Percentiles rank a stretch among this genome's conserved stretches.
Conservation (phyloP, 2,797 vertebrate genomes). For the Champsocephalus gunnari region DNA sequence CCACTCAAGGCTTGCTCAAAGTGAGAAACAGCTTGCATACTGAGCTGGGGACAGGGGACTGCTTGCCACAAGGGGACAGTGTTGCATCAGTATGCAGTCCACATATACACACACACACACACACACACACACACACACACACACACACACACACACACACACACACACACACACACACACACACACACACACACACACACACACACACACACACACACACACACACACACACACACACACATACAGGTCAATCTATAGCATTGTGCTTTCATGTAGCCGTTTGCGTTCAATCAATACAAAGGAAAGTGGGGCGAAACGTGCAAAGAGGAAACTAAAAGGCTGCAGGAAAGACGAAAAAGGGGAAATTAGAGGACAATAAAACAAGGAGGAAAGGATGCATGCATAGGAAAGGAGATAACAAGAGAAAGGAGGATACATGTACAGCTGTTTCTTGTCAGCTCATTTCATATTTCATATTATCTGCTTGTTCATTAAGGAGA, state of each 20-base stretch:
- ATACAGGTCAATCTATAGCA: constrained; percentile 46
- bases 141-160: not conserved
- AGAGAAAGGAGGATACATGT: constrained; percentile 11
- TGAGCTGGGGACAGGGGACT: rapidly evolving
- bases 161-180: constrained; percentile 16
- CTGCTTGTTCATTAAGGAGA: constrained; percentile 17
- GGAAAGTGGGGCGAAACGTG: constrained; percentile 1
- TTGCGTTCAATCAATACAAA: constrained; percentile 45
- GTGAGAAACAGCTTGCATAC: not conserved
- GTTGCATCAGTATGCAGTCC: constrained; percentile 33
- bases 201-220: constrained; percentile 12
- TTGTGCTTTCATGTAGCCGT: constrained; percentile 31
- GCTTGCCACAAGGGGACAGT: constrained; percentile 66
- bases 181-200: constrained; percentile 5
- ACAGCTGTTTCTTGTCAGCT: not conserved
- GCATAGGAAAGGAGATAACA: not conserved
- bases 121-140: constrained; percentile 11
- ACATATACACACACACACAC: not conserved
- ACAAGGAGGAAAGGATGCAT: not conserved
- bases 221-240: not conserved
- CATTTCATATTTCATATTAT: not conserved
- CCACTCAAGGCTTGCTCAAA: constrained; percentile 27
- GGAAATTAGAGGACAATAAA: not conserved
- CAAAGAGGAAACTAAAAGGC: not conserved
- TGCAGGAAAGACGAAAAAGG: constrained; percentile 5